These are phyloP conservation scores for Zaprionus vittiger DNA, from an alignment of 1,140 invertebrate genomes.

Conservation along the genomic window DNA sequence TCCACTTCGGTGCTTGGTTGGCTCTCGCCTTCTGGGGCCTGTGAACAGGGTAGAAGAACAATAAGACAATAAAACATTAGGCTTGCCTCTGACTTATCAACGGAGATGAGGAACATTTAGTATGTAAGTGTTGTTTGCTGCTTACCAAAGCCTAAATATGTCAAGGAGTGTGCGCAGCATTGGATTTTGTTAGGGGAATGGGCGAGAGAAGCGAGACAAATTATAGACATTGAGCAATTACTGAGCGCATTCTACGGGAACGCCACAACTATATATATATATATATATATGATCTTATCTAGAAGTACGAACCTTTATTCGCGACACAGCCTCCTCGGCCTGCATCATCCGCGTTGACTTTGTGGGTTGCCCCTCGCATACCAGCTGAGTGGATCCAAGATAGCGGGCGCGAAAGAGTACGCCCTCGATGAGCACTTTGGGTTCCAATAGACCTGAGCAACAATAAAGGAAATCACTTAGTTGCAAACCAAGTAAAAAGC, in stretches of 20 bases:
- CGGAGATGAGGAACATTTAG: conserved; percentile 2
- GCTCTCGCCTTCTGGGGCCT: conserved; percentile 99
- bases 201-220: conserved; percentile 48
- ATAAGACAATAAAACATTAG: not conserved
- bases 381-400: conserved; percentile 98
- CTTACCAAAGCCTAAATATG: conserved; percentile 76
- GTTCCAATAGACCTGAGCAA: conserved; percentile 90
- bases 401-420: conserved; percentile 98
- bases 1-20: conserved; percentile 99
- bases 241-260: conserved; percentile 29
- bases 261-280: conserved; percentile 1
- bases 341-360: conserved; percentile 99
- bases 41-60: conserved; percentile 39
- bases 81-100: not conserved
- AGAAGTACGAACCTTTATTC: conserved; percentile 94
- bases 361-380: conserved; percentile 98
- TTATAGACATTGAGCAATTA: conserved; percentile 34
- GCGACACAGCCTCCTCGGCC: conserved; percentile 99
- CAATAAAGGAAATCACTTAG: conserved; percentile 5
- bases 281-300: not conserved
- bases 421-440: conserved; percentile 99
- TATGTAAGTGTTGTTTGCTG: conserved; percentile 16
- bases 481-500: not conserved
- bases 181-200: conserved; percentile 26
- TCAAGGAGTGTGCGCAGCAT: conserved; percentile 59